These are phyloP conservation scores for Poecilus cupreus DNA, from an alignment of 2,888 invertebrate species.

Conservation along the genomic window DNA sequence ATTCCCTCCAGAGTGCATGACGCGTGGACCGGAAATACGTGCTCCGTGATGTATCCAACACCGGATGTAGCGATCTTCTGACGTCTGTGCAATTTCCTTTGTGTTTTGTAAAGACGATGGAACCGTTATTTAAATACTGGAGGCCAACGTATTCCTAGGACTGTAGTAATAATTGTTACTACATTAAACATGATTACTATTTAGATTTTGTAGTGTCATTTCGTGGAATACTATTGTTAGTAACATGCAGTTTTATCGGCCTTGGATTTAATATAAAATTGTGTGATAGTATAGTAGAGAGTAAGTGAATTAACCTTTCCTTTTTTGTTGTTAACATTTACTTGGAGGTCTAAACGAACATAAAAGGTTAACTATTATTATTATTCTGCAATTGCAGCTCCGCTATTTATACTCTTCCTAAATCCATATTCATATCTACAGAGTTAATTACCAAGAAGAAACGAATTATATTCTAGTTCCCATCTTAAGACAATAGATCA, in stretches of 20 bases:
- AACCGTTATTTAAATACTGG: constrained; percentile 40
- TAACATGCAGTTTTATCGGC: neutral
- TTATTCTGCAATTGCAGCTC: too few species aligned
- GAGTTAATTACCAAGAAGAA: too few species aligned
- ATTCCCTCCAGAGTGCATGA: neutral
- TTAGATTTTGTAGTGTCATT: neutral
- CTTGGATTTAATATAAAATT: neutral
- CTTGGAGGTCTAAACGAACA: too few species aligned
- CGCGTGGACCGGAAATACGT: constrained; percentile 49
- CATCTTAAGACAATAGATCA: too few species aligned
- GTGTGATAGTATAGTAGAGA: too few species aligned
- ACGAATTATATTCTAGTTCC: too few species aligned
- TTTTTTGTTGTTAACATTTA: neutral
- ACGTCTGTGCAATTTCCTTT: constrained; percentile 49
- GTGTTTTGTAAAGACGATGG: neutral
- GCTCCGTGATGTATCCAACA: constrained; percentile 49
- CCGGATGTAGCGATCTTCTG: constrained; percentile 50
- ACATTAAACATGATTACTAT: constrained; percentile 1
- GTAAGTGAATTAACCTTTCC: neutral
- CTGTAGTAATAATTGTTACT: neutral
- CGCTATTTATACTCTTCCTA: too few species aligned
- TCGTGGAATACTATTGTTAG: neutral
- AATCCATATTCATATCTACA: too few species aligned
- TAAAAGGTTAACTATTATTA: too few species aligned
- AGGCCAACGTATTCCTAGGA: neutral